phyloP scores from a whole-genome alignment of 2,888 invertebrate species.

The Sipunculus nudus region DNA sequence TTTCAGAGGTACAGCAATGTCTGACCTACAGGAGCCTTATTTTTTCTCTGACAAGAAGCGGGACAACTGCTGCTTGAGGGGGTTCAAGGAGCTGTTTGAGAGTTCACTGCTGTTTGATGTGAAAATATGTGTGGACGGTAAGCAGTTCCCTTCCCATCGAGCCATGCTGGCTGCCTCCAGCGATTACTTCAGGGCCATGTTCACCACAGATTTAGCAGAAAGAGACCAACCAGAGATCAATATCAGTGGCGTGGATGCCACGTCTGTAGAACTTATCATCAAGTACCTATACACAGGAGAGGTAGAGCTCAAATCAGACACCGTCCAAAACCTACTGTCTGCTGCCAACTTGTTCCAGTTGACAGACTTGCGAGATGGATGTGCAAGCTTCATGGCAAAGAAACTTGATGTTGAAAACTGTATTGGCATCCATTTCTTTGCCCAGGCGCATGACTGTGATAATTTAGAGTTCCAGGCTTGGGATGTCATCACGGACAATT shows the following conservation, averaged over 20 bases:
- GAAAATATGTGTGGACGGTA: slow-evolving; percentile 49
- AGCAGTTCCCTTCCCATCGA: slow-evolving; percentile 52
- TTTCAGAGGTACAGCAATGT: too few species aligned
- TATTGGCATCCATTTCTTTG: slow-evolving; percentile 73
- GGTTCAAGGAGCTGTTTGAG: slow-evolving; percentile 26
- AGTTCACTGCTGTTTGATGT: slow-evolving; percentile 52
- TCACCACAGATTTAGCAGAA: slow-evolving; percentile 29
- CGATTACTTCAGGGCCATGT: slow-evolving; percentile 35
- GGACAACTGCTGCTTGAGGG: slow-evolving; percentile 11
- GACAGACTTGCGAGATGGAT: slow-evolving; percentile 80
- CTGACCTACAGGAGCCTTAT: slow-evolving; percentile 13
- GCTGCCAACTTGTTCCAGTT: slow-evolving; percentile 88
- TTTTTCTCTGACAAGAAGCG: slow-evolving; percentile 15
- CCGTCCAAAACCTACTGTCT: slow-evolving; percentile 78
- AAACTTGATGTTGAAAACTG: slow-evolving; percentile 81
- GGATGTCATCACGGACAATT: slow-evolving; percentile 27
- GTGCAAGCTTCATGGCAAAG: slow-evolving; percentile 78
- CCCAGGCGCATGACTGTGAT: slow-evolving; percentile 36
- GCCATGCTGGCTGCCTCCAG: slow-evolving; percentile 48
- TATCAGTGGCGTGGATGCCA: slow-evolving; percentile 80
- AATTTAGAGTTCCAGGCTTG: slow-evolving; percentile 25
- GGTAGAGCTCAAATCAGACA: slow-evolving; percentile 78
- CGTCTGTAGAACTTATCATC: slow-evolving; percentile 80
- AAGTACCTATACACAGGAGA: slow-evolving; percentile 85
- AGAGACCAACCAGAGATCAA: slow-evolving; percentile 69